phyloP scores from a whole-genome alignment of 2,113 vertebrate species.

The Tetrax tetrax region DNA sequence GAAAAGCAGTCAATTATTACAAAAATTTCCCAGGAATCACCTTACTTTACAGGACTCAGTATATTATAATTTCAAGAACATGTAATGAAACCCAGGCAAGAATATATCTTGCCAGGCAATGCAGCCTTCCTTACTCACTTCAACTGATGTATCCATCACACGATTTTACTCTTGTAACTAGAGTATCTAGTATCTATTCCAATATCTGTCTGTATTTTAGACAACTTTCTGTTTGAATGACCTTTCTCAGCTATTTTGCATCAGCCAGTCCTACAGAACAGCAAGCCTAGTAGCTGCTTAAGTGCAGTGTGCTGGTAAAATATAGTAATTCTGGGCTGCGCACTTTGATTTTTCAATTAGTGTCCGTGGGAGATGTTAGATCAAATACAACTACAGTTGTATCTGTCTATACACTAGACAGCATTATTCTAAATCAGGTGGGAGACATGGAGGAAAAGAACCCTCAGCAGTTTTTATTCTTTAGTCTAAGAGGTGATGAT shows the following conservation, averaged over 20 bases:
- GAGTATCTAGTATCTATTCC: not conserved
- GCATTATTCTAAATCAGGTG: not conserved
- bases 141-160: not conserved
- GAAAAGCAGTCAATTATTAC: not conserved
- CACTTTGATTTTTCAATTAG: not conserved
- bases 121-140: not conserved
- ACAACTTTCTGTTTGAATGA: not conserved
- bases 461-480: not conserved
- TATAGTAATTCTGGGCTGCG: not conserved
- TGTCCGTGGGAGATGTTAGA: not conserved
- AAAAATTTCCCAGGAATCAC: not conserved
- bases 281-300: not conserved
- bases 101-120: not conserved
- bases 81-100: not conserved
- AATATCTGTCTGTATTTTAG: not conserved
- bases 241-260: not conserved
- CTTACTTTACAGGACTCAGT: not conserved
- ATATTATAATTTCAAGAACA: not conserved
- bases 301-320: not conserved
- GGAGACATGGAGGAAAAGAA: not conserved
- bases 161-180: not conserved
- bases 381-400: not conserved
- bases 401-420: not conserved
- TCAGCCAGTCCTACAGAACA: not conserved
- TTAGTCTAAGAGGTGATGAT: not conserved